Evolutionary conservation across 2,113 vertebrate species (phyloP).

Genomic region (Upupa epops): DNA sequence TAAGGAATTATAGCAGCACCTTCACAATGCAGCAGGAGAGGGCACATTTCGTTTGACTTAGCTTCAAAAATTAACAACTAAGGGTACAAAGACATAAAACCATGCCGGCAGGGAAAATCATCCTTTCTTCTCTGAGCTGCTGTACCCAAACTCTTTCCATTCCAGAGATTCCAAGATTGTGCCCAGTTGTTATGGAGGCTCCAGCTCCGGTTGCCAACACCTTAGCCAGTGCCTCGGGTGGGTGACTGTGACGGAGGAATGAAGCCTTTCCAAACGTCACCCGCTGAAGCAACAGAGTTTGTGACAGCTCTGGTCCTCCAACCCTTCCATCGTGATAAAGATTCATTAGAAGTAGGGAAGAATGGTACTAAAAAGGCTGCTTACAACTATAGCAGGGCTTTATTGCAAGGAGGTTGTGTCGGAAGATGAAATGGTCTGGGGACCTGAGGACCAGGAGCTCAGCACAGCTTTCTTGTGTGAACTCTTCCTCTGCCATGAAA

Average conservation of each 20-base stretch:
- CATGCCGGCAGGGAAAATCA: background rate
- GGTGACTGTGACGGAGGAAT: background rate
- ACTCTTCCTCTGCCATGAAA: background rate
- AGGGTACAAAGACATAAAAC: slow-evolving; percentile 25
- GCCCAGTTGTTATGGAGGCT: slow-evolving; percentile 11
- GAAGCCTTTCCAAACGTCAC: background rate
- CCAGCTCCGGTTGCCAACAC: background rate
- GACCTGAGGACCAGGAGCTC: background rate
- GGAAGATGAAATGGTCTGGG: background rate
- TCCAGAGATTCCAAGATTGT: background rate
- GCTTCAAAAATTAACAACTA: slow-evolving; percentile 42
- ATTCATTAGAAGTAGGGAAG: background rate
- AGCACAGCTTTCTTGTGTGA: background rate
- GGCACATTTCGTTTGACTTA: slow-evolving; percentile 36
- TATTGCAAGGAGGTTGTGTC: background rate
- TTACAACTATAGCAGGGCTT: background rate
- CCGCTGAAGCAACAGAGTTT: background rate
- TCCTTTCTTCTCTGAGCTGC: background rate
- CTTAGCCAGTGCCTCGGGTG: background rate
- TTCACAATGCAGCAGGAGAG: slow-evolving; percentile 61
- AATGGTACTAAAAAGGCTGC: background rate
- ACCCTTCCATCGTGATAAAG: background rate
- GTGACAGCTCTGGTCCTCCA: background rate
- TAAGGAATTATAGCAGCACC: slow-evolving; percentile 56
- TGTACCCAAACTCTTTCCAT: slow-evolving; percentile 13